Base-by-base conservation (phyloP, 35 echinoderm and acorn worm species). In the Lytechinus pictus region DNA sequence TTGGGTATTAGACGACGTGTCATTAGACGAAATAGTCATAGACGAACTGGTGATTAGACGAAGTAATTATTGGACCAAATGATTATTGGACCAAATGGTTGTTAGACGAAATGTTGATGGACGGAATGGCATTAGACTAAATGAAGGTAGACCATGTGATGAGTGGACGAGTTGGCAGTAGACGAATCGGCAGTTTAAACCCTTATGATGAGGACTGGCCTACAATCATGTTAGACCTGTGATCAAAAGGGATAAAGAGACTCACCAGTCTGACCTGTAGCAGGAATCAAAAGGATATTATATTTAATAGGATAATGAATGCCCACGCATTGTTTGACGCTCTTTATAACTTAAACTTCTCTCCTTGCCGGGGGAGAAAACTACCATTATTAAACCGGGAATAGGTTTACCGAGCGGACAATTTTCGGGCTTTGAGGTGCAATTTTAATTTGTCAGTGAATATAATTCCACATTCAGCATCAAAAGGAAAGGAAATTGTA, bases 361-460 rank as follows among this genome's bases (percentile, higher is more conserved):
- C 66, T 79, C 66, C 66, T 79, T 79, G 66, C 66, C 66, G 19
- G 19, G 19, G 21, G 66, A 24, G 66, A 79, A 71, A 79, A 79
- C 66, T n/a, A 24, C 66, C 66, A 16, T 79, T 79, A 79, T 79
- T 24, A 79, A n/a, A 79, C 16, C 6, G 66, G 66, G 21, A n/a
- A n/a, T 4, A 79, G 66, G 66, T 79, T 79, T 79, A 79, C 66
- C 12, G 21, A 79, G 66, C 66, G 66, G 66, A 79, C 66, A 79
- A 79, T 79, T 79, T 79, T 79, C 16, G 14, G 33, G 66, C 66
- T 79, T 79, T 79, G 66, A 79, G 21, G 66, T 79, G 66, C 66
- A 79, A 79, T 79, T n/a, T 79, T 79, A 79, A 79, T 79, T 79
- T 79, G 66, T 79, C 66, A 79, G 66, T 79, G 66, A 79, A 79